Base-by-base conservation (phyloP, 2,797 vertebrate species). In the Tympanoctomys barrerae region DNA sequence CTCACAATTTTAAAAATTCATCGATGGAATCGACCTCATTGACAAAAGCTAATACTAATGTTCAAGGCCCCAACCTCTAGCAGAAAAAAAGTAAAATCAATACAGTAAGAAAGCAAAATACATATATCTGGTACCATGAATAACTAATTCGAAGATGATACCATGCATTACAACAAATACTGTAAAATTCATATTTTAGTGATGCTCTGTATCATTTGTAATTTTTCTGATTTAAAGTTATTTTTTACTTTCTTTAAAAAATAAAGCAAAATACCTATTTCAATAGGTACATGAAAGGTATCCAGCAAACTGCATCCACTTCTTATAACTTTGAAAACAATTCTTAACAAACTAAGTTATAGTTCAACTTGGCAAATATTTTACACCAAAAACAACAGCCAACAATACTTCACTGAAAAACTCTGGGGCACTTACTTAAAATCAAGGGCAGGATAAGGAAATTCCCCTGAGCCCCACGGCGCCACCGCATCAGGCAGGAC, bases 301-400 rank as follows among this genome's bases (percentile, higher is more conserved):
- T 82, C 36, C 61, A 49, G 61, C 59, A 90, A 89, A 89, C 71
- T 64, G 73, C 33, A 82, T n/a, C 36, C 59, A 84, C 33, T 39
- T 87, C 77, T 21, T 89, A 81, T 52, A 89, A 70, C 46, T 57
- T 92, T 87, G 52, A 77, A 87, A 89, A 73, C 46, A 78, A 62
- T 8, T 81, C 6, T 83, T 79, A 59, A 59, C 24, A 64, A 36
- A 90, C 9, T 87, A 90, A 87, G 42, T 77, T 82, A 86, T 42
- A 42, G 77, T 87, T 90, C n/a, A 82, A 77, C 24, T 87, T 82
- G 46, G 31, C 64, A 89, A 80, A 33, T 61, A 5, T 61, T 54
- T 42, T 6, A 79, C n/a, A 52, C 2, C 26, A 73, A 49, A 95
- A 86, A 49, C 81, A 92, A 39, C 28, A 82, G 33, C 39, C 75